Conservation (phyloP, 64 coral and sea anemone genomes). For the Exaiptasia diaphana region DNA sequence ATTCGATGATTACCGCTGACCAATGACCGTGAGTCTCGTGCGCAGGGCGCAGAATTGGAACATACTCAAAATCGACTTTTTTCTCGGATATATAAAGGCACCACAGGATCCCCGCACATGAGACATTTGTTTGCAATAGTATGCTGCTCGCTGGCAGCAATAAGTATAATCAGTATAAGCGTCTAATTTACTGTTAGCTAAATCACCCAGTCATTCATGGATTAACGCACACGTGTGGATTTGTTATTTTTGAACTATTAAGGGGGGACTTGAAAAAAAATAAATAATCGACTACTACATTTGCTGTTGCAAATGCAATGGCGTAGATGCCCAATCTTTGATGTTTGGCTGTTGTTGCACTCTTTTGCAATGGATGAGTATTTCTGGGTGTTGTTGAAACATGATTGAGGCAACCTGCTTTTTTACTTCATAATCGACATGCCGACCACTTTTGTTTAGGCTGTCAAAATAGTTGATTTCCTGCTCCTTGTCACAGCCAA, state of each 20-base stretch:
- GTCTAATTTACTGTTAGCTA: neutral
- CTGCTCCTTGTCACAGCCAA: constrained; percentile 22
- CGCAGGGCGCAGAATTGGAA: too few relatives aligned
- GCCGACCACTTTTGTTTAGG: neutral
- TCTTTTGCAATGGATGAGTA: neutral
- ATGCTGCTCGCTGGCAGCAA: neutral
- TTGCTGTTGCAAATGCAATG: constrained; percentile 4
- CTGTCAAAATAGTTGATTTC: constrained; percentile 34
- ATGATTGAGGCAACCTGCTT: constrained; percentile 41
- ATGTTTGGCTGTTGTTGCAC: constrained; percentile 42
- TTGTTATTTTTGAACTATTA: neutral
- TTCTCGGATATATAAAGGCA: too few relatives aligned
- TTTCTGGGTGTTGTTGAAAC: neutral
- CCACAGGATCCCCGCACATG: neutral
- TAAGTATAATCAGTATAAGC: neutral
- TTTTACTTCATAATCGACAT: neutral
- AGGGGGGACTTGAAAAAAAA: neutral
- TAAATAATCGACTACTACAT: neutral
- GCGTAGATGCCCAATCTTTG: constrained; percentile 32
- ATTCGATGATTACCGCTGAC: neutral
- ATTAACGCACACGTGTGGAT: neutral
- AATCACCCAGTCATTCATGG: neutral
- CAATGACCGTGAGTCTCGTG: neutral
- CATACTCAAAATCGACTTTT: neutral
- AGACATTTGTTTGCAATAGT: neutral